Conservation (phyloP, 2,888 invertebrate genomes). For the Heliconius cydno region DNA sequence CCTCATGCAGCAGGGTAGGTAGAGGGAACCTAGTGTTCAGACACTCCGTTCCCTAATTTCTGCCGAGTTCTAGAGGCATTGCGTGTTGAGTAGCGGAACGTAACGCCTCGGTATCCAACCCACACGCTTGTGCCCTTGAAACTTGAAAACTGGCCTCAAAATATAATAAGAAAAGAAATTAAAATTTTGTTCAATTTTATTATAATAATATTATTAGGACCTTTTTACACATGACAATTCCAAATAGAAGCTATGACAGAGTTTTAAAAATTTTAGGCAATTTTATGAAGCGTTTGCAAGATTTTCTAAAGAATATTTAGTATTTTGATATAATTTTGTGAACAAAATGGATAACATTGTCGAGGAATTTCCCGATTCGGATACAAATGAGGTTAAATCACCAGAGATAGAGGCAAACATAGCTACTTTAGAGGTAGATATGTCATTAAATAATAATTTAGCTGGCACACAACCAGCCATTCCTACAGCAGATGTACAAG, state of each 20-base stretch:
- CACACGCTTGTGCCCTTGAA: too few relatives aligned
- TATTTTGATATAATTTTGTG: slow-evolving; percentile 4
- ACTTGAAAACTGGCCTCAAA: too few relatives aligned
- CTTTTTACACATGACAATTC: not conserved
- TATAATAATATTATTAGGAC: not conserved
- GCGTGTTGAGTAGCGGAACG: too few relatives aligned
- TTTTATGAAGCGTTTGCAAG: not conserved
- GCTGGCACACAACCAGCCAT: slow-evolving; percentile 6
- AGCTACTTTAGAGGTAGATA: not conserved
- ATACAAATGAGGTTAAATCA: slow-evolving; percentile 2
- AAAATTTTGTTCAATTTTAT: too few relatives aligned
- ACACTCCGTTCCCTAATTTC: too few relatives aligned
- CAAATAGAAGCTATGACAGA: slow-evolving; percentile 1
- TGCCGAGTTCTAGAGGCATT: too few relatives aligned
- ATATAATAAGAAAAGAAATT: too few relatives aligned
- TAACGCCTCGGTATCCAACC: too few relatives aligned
- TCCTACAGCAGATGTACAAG: slow-evolving; percentile 18
- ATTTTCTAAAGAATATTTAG: not conserved
- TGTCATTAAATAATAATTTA: slow-evolving; percentile 10
- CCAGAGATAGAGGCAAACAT: not conserved
- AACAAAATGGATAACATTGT: slow-evolving; percentile 30
- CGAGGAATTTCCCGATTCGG: not conserved
- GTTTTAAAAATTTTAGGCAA: not conserved
- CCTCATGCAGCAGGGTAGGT: too few relatives aligned
- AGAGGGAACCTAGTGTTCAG: too few relatives aligned